These are phyloP conservation scores for Trematomus loennbergii DNA, from an alignment of 2,113 vertebrate species.

Conservation along the genomic window DNA sequence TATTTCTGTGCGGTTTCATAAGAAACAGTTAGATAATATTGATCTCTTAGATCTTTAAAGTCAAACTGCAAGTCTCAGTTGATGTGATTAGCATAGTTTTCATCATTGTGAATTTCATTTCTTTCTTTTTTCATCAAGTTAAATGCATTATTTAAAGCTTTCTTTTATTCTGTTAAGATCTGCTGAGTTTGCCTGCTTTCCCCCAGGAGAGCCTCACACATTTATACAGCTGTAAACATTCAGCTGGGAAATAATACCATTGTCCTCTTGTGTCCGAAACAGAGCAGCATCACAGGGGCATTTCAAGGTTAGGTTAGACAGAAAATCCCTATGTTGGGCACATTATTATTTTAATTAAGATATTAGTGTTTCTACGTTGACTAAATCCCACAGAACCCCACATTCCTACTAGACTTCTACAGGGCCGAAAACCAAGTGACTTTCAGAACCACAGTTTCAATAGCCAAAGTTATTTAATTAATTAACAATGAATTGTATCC, in stretches of 20 bases:
- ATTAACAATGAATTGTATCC: too few relatives aligned
- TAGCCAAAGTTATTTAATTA: too few relatives aligned
- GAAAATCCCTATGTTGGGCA: background rate
- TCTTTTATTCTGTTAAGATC: slow-evolving; percentile 34
- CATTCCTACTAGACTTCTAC: background rate
- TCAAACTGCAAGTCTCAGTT: slow-evolving; percentile 29
- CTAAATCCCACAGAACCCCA: background rate
- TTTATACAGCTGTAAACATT: slow-evolving; percentile 4
- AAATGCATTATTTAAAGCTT: slow-evolving; percentile 57
- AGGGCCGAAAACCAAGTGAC: too few relatives aligned
- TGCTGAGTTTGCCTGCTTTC: slow-evolving; percentile 41
- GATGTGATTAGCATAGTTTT: slow-evolving; percentile 51
- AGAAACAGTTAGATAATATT: slow-evolving; percentile 33
- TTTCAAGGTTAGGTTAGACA: background rate
- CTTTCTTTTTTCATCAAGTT: slow-evolving; percentile 48
- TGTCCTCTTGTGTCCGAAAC: background rate
- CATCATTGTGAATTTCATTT: slow-evolving; percentile 51
- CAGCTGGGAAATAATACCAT: background rate
- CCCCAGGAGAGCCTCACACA: background rate
- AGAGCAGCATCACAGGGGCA: background rate
- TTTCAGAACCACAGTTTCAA: background rate
- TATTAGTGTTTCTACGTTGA: background rate
- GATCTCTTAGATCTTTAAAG: slow-evolving; percentile 52
- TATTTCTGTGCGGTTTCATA: slow-evolving; percentile 36
- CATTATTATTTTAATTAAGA: background rate